Evolutionary conservation across 2,797 vertebrate species (phyloP), one percentile per base, ranked within the genome.

Genomic region (Melanotaenia nigrans): DNA sequence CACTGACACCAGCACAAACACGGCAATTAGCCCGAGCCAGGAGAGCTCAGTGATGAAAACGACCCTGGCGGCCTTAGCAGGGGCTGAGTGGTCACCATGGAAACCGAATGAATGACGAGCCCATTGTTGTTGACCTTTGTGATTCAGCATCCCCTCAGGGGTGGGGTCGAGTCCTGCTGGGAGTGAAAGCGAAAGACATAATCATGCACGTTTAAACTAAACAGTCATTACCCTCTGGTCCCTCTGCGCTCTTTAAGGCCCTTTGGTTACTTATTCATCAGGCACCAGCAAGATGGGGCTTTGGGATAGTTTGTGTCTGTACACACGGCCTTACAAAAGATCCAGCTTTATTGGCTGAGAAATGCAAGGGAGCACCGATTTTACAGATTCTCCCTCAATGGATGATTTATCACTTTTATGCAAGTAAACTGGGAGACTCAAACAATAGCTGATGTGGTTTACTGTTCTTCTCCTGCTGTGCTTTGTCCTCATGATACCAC

Each of bases 41-140:
- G 67, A 76, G 81, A 85, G 65, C 45, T 78, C 80, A 67, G 33
- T 47, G 73, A 82, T 89, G 85, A 88, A 88, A 89, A 79, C 76
- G 85, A 86, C 81, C 89, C 85, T 2, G 5, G 71, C 16, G 68
- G 77, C 78, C 79, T 74, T 9, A 1, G 73, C 53, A 22, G 57
- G 62, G 22, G 68, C 65, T 76, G 68, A 40, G 61, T 11, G 82
- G 88, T 92, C 74, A 55, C 90, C 68, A 85, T 86, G 81, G 91
- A 77, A 82, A 93, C 90, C 61, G 16, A 11, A 8, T 89, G 90
- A 94, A 84, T 85, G 90, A 89, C 87, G 84, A 58, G 82, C 66
- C 78, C 82, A 88, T 91, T 92, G 90, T 92, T 51, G 79, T 71
- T 58, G 69, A 84, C 87, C 89, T 91, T 92, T 92, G 89, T 90